phyloP scores from a whole-genome alignment of 1,140 invertebrate genomes.

The Nautilus pompilius region DNA sequence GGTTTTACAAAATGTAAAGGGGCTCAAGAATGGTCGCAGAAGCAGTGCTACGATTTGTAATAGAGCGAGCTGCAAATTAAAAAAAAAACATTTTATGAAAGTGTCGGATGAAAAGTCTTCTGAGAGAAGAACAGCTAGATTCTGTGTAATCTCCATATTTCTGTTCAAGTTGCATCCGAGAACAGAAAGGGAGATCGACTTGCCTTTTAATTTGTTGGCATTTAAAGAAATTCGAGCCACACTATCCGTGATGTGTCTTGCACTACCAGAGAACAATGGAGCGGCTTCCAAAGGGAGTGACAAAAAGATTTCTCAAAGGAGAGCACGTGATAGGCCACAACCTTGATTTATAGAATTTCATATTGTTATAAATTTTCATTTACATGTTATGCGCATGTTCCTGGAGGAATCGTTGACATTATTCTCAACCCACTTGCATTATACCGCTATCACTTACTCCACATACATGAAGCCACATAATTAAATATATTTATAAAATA shows the following conservation, averaged over 20 bases:
- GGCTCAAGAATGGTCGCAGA: no score
- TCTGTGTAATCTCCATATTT: conserved; percentile 22
- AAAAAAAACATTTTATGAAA: no score
- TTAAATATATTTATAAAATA: no score
- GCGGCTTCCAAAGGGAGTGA: conserved; percentile 7
- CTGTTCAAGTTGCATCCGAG: no score
- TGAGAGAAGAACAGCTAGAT: conserved; percentile 22
- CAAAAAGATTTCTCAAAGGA: conserved; percentile 13
- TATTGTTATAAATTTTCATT: conserved; percentile 26
- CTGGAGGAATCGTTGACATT: conserved; percentile 16
- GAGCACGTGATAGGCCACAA: conserved; percentile 22
- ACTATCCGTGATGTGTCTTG: conserved; percentile 27
- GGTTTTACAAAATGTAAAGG: no score
- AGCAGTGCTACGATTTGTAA: no score
- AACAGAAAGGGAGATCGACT: conserved; percentile 33
- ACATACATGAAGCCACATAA: no score
- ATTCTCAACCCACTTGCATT: conserved; percentile 13
- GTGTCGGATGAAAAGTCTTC: not conserved
- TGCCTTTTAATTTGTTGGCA: conserved; percentile 27
- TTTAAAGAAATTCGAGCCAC: no score
- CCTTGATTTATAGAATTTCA: conserved; percentile 16
- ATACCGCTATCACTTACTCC: conserved; percentile 2
- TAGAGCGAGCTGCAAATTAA: no score
- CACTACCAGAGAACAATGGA: conserved; percentile 20
- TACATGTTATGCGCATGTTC: conserved; percentile 26